Evolutionary conservation across 1,140 invertebrate species (phyloP), one percentile per base, ranked within the genome.

Genomic region (Sycophaga agraensis): DNA sequence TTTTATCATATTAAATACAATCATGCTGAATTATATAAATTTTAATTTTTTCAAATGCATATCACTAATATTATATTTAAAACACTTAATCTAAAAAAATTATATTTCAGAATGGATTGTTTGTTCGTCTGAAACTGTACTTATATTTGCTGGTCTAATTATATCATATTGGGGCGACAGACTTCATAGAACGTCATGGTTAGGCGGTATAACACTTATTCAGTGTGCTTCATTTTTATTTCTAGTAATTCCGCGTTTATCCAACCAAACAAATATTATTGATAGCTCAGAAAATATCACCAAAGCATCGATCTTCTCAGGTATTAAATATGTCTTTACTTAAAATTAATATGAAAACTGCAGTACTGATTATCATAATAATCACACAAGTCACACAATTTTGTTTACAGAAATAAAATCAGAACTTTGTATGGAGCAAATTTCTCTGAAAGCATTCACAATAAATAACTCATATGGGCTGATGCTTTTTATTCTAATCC

Each of bases 101-200:
- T n/a, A n/a, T 50, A 12, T 56, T 70, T 19, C 67, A 88, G 86
- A 85, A 66, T 87, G 84, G 84, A 67, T 86, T 5, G 65, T 86
- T 19, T 79, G 82, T 8, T 71, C 78, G 39, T 82, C 84, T 49
- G 83, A 85, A 19, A 69, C 87, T 0, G 81, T 82, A 43, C 81
- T 82, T 50, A 80, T 82, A 8, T 11, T 85, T 11, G 74, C 85
- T 14, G 85, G 83, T 0, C 59, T 87, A 31, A 22, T 69, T 0
- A 68, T 87, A 8, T 80, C 85, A 16, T 84, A 86, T 67, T 87
- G 82, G 83, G 86, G 85, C 4, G 81, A 86, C 58, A 77, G 78
- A 70, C 82, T 84, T 34, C 86, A 87, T 67, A 82, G 84, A 66
- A 78, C 81, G 19, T 77, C 82, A 2, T 88, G 86, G 86, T 73